Base-by-base conservation (phyloP, 2,797 vertebrate species). In the Lacerta agilis region DNA sequence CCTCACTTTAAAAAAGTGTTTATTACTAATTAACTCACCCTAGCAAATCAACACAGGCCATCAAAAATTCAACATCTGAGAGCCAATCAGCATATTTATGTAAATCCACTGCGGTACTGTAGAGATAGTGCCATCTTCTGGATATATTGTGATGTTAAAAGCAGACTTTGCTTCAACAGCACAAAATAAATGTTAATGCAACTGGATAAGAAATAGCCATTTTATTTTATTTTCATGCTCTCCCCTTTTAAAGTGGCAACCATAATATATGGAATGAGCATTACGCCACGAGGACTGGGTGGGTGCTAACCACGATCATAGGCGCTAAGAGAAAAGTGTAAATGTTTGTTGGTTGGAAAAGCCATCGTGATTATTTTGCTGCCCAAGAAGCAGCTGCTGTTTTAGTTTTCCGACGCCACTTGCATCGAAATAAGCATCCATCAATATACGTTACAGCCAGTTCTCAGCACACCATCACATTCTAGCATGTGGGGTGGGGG, bases 41-140 rank as follows among this genome's bases (percentile, higher is more conserved):
- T 58, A 45, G 27, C 64, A 78, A 83, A 43, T 23, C 45, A 79
- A 71, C 4, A 2, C 29, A 72, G 43, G 23, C 3, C 66, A 79
- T 72, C 45, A 84, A 79, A 33, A 84, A 72, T 45, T 72, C 29
- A 58, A 20, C 82, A n/a, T 43, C 49, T 33, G 76, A 61, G 8
- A 79, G 64, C 18, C 61, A 45, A 33, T 43, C 1, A 7, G 75
- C 11, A 25, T 33, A 58, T 58, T 83, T 61, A 58, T 72, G 49
- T 55, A 55, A 15, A 20, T n/a, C 20, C 83, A n/a, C 4, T 71
- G 43, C 8, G 20, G 36, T 33, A 33, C 49, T 72, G 82, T 58
- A 72, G 49, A 82, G 91, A 95, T 89, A 93, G 86, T 91, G 96
- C 97, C 97, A 96, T 91, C 96, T 96, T 89, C 92, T 95, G 97